Evolutionary conservation across 2,888 invertebrate species (phyloP).

Genomic region (Sisyra nigra): DNA sequence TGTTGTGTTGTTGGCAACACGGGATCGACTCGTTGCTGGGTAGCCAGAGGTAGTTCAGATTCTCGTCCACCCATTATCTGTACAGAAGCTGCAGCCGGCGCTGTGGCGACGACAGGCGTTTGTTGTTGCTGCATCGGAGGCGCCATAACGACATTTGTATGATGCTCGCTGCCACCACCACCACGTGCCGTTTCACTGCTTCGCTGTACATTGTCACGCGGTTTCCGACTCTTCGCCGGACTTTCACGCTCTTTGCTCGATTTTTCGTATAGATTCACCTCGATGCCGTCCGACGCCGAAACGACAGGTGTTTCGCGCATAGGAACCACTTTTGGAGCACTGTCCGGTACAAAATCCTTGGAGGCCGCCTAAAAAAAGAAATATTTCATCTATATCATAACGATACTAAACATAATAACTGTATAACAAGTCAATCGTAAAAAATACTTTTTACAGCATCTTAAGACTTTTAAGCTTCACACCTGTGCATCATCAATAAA

Average conservation of each 20-base stretch:
- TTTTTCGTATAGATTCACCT: conserved; percentile 35
- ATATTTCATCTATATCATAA: conserved; percentile 7
- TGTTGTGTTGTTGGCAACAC: too few species aligned
- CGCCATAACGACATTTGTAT: too few species aligned
- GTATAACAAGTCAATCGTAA: too few species aligned
- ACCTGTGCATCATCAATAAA: too few species aligned
- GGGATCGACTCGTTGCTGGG: too few species aligned
- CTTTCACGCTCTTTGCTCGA: conserved; percentile 25
- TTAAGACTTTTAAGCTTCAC: too few species aligned
- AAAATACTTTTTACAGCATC: too few species aligned
- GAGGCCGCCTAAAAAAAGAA: conserved; percentile 24
- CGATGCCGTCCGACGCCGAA: conserved; percentile 52
- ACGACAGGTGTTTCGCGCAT: conserved; percentile 44
- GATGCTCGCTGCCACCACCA: too few species aligned
- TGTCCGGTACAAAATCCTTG: conserved; percentile 25
- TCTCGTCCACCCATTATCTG: too few species aligned
- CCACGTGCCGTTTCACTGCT: not conserved
- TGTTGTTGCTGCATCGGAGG: not conserved
- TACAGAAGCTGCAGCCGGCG: too few species aligned
- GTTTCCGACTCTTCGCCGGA: conserved; percentile 23
- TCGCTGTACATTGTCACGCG: conserved; percentile 13
- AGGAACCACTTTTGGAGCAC: conserved; percentile 13
- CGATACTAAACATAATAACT: too few species aligned
- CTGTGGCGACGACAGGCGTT: not conserved
- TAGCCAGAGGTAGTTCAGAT: too few species aligned